A percentile compares a stretch with the other conserved stretches of the same genome.
phyloP scores from a whole-genome alignment of 2,888 invertebrate genomes.

The Myopa testacea region DNA sequence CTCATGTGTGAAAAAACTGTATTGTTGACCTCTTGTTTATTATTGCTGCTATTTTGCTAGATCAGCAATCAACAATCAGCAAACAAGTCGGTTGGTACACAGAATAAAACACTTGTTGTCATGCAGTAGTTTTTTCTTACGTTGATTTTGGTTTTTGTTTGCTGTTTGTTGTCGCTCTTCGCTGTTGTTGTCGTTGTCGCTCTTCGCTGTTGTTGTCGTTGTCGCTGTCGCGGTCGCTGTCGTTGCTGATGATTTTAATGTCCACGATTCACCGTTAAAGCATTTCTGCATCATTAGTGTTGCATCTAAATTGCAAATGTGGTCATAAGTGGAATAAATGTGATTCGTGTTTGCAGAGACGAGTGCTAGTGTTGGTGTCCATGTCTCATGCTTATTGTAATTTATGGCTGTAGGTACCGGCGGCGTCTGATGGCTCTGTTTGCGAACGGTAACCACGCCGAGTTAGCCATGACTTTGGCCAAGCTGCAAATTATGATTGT shows the following conservation, averaged over 20 bases:
- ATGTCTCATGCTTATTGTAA: slow-evolving; percentile 27
- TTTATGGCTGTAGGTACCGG: slow-evolving; percentile 22
- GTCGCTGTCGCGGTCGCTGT: slow-evolving; percentile 9
- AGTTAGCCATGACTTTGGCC: slow-evolving; percentile 36
- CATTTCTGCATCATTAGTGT: slow-evolving; percentile 64
- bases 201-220: slow-evolving; percentile 24
- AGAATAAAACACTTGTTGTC: slow-evolving; percentile 13
- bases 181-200: background rate
- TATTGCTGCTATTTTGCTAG: background rate
- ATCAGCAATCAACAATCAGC: background rate
- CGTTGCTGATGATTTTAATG: slow-evolving; percentile 35
- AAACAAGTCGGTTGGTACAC: slow-evolving; percentile 9
- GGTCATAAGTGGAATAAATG: slow-evolving; percentile 33
- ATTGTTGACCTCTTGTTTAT: background rate
- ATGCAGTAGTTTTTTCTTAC: background rate
- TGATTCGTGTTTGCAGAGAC: slow-evolving; percentile 22
- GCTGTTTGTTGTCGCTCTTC: background rate
- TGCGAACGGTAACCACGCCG: background rate
- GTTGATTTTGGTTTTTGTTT: slow-evolving; percentile 42
- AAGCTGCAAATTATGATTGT: slow-evolving; percentile 30
- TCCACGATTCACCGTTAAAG: slow-evolving; percentile 57
- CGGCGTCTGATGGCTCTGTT: background rate
- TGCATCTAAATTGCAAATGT: slow-evolving; percentile 39
- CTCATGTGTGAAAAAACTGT: background rate
- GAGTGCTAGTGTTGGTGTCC: background rate